Evolutionary conservation across 2,888 invertebrate genomes (phyloP), one percentile per base, ranked within the genome.

Genomic region (Agrilus biguttatus): DNA sequence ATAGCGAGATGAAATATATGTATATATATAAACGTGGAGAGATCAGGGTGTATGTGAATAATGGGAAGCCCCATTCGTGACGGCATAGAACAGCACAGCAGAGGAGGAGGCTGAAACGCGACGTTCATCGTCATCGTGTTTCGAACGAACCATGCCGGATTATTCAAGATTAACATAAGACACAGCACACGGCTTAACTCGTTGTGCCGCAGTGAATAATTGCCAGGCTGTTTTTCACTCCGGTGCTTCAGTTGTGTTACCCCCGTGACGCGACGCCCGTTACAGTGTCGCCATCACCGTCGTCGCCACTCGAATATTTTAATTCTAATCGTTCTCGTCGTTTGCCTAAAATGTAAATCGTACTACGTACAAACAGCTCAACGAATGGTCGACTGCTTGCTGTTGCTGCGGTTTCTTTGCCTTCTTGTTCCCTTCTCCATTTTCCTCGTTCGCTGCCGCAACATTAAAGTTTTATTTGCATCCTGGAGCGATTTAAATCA

Each of bases 81-180:
- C 5, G 28, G 28, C 28, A 28, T 10, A 28, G 28, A 23, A 28
- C 8, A 10, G 3, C 10, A 28, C 8, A 10, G 3, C 10, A 28
- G 28, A 10, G 28, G 28, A 21, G 21, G 21, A 21, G 57, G 59
- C 58, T 58, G 59, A 53, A 61, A 60, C 62, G 60, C 58, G 59
- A 28, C 28, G 28, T 28, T 28, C 28, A 10, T 28, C 28, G 28
- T 28, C 28, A 10, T 28, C 28, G 28, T 28, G 28, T 28, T 28
- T 28, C 28, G 28, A 61, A 59, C 59, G 58, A 59, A 58, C 60
- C 60, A 61, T 61, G 61, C 60, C 59, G 63, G 64, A 65, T 65
- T 65, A 65, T 59, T 55, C 60, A 55, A 59, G 65, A 65, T 65
- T 65, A 65, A 65, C 65, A 65, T 65, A 65, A 65, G 65, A 65